These are phyloP conservation scores for Macropis europaea DNA, from an alignment of 2,888 invertebrate genomes.

Conservation along the genomic window DNA sequence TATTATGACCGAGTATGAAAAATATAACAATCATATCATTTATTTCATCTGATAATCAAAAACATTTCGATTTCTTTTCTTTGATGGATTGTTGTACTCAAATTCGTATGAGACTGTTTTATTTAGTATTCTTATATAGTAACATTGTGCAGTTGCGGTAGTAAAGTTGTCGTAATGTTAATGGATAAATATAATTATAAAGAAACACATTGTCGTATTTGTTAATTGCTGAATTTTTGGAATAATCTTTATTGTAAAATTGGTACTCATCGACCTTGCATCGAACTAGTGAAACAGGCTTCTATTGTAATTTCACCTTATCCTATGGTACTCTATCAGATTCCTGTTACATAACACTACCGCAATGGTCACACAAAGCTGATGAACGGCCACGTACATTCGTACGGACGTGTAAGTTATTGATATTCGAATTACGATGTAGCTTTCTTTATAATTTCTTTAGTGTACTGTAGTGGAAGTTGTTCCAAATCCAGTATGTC, in stretches of 20 bases:
- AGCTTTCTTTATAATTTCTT: not conserved
- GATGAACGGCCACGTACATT: not conserved
- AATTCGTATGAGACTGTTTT: too few relatives aligned
- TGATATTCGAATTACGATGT: not conserved
- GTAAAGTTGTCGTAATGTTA: not conserved
- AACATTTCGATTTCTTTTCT: too few relatives aligned
- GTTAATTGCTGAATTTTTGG: not conserved
- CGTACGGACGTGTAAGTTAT: not conserved
- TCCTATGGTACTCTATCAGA: not conserved
- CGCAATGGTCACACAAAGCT: slow-evolving; percentile 4
- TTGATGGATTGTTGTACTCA: too few relatives aligned
- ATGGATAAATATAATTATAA: too few relatives aligned
- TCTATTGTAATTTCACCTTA: slow-evolving; percentile 19
- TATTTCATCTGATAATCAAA: too few relatives aligned
- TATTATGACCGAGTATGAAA: too few relatives aligned
- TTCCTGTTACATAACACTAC: slow-evolving; percentile 24
- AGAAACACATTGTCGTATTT: not conserved
- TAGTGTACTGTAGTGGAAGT: not conserved
- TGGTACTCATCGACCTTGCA: not conserved
- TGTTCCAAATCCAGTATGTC: not conserved
- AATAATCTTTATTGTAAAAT: not conserved
- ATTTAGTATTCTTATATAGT: too few relatives aligned
- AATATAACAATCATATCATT: too few relatives aligned
- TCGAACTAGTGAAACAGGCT: not conserved
- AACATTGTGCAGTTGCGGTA: too few relatives aligned